phyloP scores from a whole-genome alignment of 2,113 vertebrate genomes.

The Nettapus auritus region DNA sequence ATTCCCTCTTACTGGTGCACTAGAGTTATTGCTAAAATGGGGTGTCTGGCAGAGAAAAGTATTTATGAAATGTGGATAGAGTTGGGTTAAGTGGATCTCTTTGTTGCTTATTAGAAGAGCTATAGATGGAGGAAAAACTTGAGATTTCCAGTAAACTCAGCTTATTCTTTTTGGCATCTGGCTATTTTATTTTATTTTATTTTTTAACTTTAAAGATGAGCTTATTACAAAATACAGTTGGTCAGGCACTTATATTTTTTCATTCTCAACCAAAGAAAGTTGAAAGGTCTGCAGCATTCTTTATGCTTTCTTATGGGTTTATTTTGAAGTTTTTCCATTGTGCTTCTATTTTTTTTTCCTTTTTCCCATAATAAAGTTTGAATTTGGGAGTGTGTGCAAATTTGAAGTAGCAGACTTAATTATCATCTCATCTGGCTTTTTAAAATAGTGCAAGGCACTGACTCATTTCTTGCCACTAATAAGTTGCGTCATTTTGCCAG shows the following conservation, averaged over 20 bases:
- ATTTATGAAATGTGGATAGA: background rate
- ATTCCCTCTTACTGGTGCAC: background rate
- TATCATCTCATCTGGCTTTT: conserved; percentile 25
- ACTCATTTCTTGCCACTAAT: conserved; percentile 59
- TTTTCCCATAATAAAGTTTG: conserved; percentile 56
- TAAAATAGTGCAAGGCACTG: conserved; percentile 60
- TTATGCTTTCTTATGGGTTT: background rate
- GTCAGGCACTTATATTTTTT: background rate
- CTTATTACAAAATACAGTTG: background rate
- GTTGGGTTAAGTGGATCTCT: background rate
- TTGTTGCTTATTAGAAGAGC: background rate
- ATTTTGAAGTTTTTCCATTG: conserved; percentile 59
- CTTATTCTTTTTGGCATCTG: background rate
- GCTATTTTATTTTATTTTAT: background rate
- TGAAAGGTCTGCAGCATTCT: background rate
- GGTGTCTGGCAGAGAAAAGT: background rate
- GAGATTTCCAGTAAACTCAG: background rate
- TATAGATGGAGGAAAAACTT: background rate
- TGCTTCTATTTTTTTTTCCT: background rate
- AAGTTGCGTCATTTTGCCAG: conserved; percentile 55
- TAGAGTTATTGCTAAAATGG: background rate
- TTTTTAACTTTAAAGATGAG: background rate
- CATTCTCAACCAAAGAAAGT: background rate
- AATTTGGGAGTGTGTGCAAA: background rate
- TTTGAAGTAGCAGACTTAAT: conserved; percentile 45